Percentiles rank a stretch among this genome's conserved stretches.
phyloP scores from a whole-genome alignment of 2,113 vertebrate genomes.

The Microtus pennsylvanicus region DNA sequence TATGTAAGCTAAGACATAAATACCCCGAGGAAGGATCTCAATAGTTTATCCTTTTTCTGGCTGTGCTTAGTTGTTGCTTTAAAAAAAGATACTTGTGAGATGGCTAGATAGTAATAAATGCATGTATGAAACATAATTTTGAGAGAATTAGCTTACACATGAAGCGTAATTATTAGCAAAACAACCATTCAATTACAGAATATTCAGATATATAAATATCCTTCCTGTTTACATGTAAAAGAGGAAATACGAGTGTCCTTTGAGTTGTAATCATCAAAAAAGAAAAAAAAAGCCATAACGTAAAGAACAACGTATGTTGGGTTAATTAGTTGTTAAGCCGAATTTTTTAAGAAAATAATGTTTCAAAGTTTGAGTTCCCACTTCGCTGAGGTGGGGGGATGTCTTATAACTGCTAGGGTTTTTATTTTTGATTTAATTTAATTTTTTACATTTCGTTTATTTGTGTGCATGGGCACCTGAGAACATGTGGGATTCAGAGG shows the following conservation, averaged over 20 bases:
- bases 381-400: neutral
- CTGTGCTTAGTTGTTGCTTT: constrained; percentile 37
- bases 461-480: neutral
- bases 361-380: neutral
- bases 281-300: neutral
- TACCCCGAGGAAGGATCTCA: neutral
- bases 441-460: neutral
- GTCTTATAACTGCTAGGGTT: neutral
- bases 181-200: neutral
- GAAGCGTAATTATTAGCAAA: constrained; percentile 34
- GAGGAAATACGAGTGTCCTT: neutral
- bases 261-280: constrained; percentile 37
- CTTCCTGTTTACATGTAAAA: constrained; percentile 29
- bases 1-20: constrained; percentile 39
- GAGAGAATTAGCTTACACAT: constrained; percentile 13
- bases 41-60: constrained; percentile 19
- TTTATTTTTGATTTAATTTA: neutral
- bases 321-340: neutral
- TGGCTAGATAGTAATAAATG: constrained; percentile 16
- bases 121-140: constrained; percentile 50
- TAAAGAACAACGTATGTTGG: neutral
- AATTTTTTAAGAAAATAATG: constrained; percentile 25
- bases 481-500: too few relatives aligned
- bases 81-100: neutral
- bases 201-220: constrained; percentile 56